Percentiles rank a stretch among this genome's conserved stretches.
phyloP scores from a whole-genome alignment of 2,888 invertebrate species.

The Aproaerema taeniolella region DNA sequence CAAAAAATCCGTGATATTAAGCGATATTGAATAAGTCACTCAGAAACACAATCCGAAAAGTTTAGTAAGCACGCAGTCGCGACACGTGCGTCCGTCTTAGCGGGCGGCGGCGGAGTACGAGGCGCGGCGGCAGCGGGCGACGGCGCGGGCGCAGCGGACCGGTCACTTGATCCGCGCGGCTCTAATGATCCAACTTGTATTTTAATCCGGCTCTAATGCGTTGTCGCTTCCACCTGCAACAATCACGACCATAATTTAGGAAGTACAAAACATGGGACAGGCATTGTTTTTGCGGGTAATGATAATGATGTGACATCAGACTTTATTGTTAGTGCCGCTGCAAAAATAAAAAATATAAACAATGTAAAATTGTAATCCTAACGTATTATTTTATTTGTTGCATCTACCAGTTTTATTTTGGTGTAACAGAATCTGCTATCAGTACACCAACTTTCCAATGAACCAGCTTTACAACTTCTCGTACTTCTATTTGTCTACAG shows the following conservation, averaged over 20 bases:
- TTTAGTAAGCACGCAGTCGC: conserved; percentile 21
- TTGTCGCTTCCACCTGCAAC: conserved; percentile 22
- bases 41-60: conserved; percentile 31
- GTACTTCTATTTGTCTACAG: no score
- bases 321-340: no score
- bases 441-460: no score
- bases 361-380: no score
- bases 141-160: conserved; percentile 34
- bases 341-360: no score
- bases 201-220: conserved; percentile 23
- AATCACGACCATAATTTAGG: conserved; percentile 7
- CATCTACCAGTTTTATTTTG: no score
- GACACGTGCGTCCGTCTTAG: conserved; percentile 39
- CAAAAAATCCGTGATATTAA: conserved; percentile 27
- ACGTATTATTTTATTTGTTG: no score
- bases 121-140: conserved; percentile 22
- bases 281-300: background rate
- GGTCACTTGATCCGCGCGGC: conserved; percentile 51
- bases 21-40: conserved; percentile 15
- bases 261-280: background rate
- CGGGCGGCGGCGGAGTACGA: conserved; percentile 49
- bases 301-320: background rate
- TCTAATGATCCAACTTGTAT: conserved; percentile 34
- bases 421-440: no score
- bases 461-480: no score